Conservation (phyloP, 2,797 vertebrate genomes). For the Apogon hyalosoma region DNA sequence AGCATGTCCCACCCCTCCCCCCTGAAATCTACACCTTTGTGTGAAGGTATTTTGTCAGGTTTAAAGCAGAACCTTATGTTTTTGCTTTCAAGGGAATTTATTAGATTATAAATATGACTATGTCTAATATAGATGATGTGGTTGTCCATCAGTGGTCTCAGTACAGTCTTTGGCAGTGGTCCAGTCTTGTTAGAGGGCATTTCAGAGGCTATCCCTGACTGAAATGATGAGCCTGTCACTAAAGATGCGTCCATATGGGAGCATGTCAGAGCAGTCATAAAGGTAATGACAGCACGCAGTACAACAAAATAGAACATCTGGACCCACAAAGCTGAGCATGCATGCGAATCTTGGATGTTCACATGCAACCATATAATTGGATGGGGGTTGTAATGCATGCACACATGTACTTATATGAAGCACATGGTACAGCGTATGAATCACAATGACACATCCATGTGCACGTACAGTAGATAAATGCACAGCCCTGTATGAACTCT, state of each 20-base stretch:
- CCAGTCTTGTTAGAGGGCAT: constrained; percentile 35
- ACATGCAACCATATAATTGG: constrained; percentile 36
- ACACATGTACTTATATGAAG: constrained; percentile 4
- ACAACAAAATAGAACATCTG: constrained; percentile 61
- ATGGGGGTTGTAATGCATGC: constrained; percentile 26
- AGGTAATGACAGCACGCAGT: constrained; percentile 33
- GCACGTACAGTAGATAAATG: constrained; percentile 16
- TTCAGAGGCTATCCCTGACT: constrained; percentile 33
- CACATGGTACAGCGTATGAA: constrained; percentile 7
- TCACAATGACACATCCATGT: background rate
- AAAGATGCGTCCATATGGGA: constrained; percentile 41
- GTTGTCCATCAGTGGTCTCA: constrained; percentile 20
- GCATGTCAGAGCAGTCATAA: constrained; percentile 40
- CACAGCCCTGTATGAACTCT: background rate
- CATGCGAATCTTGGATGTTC: constrained; percentile 35
- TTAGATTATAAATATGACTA: constrained; percentile 9
- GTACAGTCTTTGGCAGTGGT: constrained; percentile 29
- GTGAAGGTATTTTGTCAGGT: background rate
- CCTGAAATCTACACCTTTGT: too few relatives aligned
- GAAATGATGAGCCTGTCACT: constrained; percentile 49
- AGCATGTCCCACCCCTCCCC: too few relatives aligned
- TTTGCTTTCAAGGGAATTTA: constrained; percentile 6
- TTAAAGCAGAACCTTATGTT: too few relatives aligned
- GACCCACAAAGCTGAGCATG: constrained; percentile 21
- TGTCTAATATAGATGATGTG: constrained; percentile 10